These are phyloP conservation scores for Zoanthus solanderi DNA, from an alignment of 92 coral and sea anemone species.

Conservation along the genomic window DNA sequence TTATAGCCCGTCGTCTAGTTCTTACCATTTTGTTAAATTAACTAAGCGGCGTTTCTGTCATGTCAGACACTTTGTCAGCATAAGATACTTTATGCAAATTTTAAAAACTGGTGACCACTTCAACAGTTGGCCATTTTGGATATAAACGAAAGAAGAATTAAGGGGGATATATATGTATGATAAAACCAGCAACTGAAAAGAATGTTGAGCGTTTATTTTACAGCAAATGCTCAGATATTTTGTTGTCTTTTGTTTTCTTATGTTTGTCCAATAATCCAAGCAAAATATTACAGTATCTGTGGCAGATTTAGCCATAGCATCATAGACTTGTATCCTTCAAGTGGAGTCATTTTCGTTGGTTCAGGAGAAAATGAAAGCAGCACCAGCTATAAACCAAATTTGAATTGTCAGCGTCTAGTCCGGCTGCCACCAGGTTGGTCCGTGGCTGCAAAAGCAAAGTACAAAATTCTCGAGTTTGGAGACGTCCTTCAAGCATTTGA, in stretches of 20 bases:
- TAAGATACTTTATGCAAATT: background rate
- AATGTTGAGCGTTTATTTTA: background rate
- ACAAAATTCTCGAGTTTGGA: background rate
- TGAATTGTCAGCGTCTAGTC: constrained; percentile 25
- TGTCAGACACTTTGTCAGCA: background rate
- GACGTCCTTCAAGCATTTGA: constrained; percentile 14
- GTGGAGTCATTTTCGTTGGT: constrained; percentile 35
- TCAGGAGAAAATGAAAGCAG: constrained; percentile 32
- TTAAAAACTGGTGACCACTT: background rate
- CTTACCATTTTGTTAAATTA: background rate
- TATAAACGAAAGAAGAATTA: background rate
- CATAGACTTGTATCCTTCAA: constrained; percentile 10
- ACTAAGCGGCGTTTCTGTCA: background rate
- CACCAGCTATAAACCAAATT: constrained; percentile 34
- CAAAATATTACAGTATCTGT: constrained; percentile 38
- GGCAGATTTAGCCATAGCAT: constrained; percentile 14
- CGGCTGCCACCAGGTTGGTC: constrained; percentile 37
- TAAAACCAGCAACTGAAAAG: background rate
- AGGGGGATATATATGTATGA: too few species aligned
- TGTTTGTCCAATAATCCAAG: background rate
- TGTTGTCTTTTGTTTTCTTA: background rate
- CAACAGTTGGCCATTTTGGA: too few species aligned
- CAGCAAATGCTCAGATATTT: background rate
- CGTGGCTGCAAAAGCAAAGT: constrained; percentile 33
- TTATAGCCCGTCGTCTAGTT: background rate